Conservation (phyloP, 2,113 vertebrate genomes). For the Mionectes macconnelli region DNA sequence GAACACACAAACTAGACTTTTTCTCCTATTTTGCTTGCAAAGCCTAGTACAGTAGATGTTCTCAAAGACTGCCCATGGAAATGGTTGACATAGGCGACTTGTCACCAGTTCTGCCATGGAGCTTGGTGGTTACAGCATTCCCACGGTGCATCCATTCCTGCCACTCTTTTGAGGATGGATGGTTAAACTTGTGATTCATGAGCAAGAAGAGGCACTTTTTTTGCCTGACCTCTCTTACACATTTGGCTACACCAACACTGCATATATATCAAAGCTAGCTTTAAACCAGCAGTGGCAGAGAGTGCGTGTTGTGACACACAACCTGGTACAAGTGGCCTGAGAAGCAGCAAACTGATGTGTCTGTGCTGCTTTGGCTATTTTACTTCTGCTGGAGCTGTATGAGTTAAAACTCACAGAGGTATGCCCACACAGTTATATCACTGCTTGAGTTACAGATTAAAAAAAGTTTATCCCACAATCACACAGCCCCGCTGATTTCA, state of each 20-base stretch:
- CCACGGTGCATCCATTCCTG: neutral
- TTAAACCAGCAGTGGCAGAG: neutral
- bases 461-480: neutral
- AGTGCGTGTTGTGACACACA: neutral
- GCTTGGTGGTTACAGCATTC: neutral
- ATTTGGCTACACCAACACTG: neutral
- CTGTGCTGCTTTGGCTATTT: neutral
- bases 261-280: neutral
- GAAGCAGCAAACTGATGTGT: neutral
- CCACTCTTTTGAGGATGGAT: neutral
- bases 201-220: neutral
- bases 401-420: neutral
- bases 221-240: neutral
- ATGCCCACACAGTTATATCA: neutral
- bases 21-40: neutral
- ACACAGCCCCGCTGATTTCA: neutral
- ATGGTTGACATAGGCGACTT: neutral
- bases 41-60: neutral
- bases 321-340: accelerated
- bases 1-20: neutral
- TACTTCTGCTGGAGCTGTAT: neutral
- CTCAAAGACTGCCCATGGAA: neutral
- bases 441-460: neutral
- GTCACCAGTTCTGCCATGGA: neutral
- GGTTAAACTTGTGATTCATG: neutral